A percentile compares a stretch with the other conserved stretches of the same genome.
Conservation (phyloP, 2,797 vertebrate species). For the Aeoliscus strigatus region DNA sequence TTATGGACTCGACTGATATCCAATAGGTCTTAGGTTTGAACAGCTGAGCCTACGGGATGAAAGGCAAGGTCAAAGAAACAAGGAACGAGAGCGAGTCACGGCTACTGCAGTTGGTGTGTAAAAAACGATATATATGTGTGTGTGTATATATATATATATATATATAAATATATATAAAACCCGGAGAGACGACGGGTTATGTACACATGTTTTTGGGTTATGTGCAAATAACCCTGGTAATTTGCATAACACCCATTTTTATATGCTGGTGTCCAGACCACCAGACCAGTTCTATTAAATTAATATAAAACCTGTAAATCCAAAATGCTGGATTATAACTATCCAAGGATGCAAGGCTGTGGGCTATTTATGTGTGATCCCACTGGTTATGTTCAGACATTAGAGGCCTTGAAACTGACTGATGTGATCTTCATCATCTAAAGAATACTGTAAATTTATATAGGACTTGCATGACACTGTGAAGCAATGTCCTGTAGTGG, state of each 20-base stretch:
- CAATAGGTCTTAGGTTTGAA: constrained; percentile 67
- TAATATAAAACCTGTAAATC: too few relatives aligned
- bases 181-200: too few relatives aligned
- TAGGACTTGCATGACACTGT: neutral
- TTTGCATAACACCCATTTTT: neutral
- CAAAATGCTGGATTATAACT: neutral
- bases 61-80: constrained; percentile 68
- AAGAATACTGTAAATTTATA: too few relatives aligned
- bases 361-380: neutral
- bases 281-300: too few relatives aligned
- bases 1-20: constrained; percentile 70
- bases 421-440: too few relatives aligned
- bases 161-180: too few relatives aligned
- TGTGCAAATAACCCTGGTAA: too few relatives aligned
- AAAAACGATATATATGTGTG: constrained; percentile 1
- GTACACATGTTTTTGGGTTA: too few relatives aligned
- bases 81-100: constrained; percentile 42
- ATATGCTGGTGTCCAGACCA: too few relatives aligned
- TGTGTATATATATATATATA: too few relatives aligned
- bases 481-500: neutral
- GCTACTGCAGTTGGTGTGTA: constrained; percentile 19
- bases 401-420: neutral
- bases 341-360: neutral
- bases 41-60: constrained; percentile 67
- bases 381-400: neutral